A percentile compares a stretch with the other conserved stretches of the same genome.
These are phyloP conservation scores for Cryptus viduatorius DNA, from an alignment of 2,888 invertebrate species.

Conservation along the genomic window DNA sequence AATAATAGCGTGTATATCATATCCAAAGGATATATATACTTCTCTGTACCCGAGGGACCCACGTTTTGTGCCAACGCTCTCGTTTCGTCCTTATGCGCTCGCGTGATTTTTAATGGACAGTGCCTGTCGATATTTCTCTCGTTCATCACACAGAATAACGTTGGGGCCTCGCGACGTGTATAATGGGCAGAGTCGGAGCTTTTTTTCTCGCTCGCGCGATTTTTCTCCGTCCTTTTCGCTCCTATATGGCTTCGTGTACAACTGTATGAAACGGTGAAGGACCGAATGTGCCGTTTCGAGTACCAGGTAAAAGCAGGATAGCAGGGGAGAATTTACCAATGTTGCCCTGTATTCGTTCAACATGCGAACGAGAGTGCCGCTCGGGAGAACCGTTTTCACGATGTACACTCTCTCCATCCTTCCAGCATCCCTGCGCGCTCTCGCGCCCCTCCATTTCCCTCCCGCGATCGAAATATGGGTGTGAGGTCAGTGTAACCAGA, in stretches of 20 bases:
- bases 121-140: conserved; percentile 78
- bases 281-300: conserved; percentile 53
- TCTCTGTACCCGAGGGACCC: neutral
- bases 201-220: conserved; percentile 19
- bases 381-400: conserved; percentile 59
- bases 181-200: conserved; percentile 25
- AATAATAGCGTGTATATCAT: neutral
- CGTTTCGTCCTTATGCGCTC: conserved; percentile 50
- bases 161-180: conserved; percentile 40
- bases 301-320: conserved; percentile 28
- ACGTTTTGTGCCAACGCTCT: conserved; percentile 40
- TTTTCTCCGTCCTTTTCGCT: conserved; percentile 12
- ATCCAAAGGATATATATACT: neutral
- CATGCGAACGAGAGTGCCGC: conserved; percentile 57
- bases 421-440: neutral
- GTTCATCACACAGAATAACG: conserved; percentile 72
- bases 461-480: conserved; percentile 60
- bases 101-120: conserved; percentile 76
- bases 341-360: conserved; percentile 52
- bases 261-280: conserved; percentile 46
- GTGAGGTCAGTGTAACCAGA: conserved; percentile 74
- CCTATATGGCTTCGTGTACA: conserved; percentile 31
- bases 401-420: conserved; percentile 49
- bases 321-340: conserved; percentile 25
- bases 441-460: neutral